These are phyloP conservation scores for Cavia aperea DNA, from an alignment of 2,113 vertebrate species.

Conservation along the genomic window DNA sequence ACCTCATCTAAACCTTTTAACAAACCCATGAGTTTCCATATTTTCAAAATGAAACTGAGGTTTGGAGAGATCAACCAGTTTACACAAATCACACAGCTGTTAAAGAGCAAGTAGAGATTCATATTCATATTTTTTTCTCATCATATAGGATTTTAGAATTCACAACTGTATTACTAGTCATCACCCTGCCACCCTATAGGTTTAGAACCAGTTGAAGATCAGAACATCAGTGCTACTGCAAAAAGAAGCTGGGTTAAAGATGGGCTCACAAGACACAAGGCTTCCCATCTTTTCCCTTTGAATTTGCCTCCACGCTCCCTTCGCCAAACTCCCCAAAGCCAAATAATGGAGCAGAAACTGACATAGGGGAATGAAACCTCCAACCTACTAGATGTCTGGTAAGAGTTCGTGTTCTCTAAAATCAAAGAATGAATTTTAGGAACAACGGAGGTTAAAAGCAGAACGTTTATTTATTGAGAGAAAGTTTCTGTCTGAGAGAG, in stretches of 20 bases:
- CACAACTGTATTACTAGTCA: background rate
- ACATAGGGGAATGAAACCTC: no score
- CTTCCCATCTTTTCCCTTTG: background rate
- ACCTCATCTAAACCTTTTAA: background rate
- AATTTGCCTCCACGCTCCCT: no score
- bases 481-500: no score
- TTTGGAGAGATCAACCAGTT: background rate
- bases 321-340: background rate
- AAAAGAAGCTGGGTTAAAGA: background rate
- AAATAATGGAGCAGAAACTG: background rate
- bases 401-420: no score
- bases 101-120: background rate
- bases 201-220: background rate
- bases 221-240: background rate
- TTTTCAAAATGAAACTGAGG: background rate
- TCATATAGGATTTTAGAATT: background rate
- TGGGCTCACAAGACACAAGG: background rate
- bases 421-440: no score
- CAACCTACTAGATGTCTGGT: no score
- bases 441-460: no score
- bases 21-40: background rate
- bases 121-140: background rate
- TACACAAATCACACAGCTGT: background rate
- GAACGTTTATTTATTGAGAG: no score
- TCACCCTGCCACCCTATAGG: background rate